Percentiles rank a stretch among this genome's conserved stretches.
Evolutionary conservation across 2,888 invertebrate genomes (phyloP).

Genomic region (Punctoribates punctum): DNA sequence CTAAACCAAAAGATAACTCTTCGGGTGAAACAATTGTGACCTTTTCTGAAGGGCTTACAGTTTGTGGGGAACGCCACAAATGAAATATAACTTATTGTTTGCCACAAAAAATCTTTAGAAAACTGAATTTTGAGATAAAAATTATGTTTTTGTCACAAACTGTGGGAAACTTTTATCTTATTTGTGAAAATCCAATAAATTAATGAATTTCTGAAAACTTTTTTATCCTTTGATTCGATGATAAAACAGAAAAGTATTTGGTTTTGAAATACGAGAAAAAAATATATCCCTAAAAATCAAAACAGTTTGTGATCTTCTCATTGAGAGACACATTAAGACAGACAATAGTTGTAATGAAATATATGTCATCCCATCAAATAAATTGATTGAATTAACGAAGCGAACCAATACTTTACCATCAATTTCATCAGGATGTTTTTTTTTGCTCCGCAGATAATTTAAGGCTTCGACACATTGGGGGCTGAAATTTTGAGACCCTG

Average conservation of each 20-base stretch:
- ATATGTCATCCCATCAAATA: background rate
- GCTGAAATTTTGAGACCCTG: too few relatives aligned
- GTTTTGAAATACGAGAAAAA: background rate
- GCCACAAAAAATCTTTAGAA: background rate
- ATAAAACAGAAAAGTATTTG: background rate
- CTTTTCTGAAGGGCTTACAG: background rate
- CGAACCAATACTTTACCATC: constrained; percentile 3
- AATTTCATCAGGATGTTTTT: background rate
- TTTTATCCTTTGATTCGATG: background rate
- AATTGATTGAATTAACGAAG: constrained; percentile 28
- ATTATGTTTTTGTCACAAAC: background rate
- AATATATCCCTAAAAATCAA: background rate
- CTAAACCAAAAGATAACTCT: too few relatives aligned
- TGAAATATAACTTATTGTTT: background rate
- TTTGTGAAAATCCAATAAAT: background rate
- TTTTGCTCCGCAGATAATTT: background rate
- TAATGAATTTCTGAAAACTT: background rate
- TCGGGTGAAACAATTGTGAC: constrained; percentile 7
- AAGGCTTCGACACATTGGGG: background rate
- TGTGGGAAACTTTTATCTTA: background rate
- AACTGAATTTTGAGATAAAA: background rate
- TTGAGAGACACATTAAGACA: background rate
- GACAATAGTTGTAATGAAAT: background rate
- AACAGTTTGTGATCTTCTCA: background rate
- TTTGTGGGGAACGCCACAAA: background rate